Base-by-base conservation (phyloP, 2,113 vertebrate species). In the Ahaetulla prasina region DNA sequence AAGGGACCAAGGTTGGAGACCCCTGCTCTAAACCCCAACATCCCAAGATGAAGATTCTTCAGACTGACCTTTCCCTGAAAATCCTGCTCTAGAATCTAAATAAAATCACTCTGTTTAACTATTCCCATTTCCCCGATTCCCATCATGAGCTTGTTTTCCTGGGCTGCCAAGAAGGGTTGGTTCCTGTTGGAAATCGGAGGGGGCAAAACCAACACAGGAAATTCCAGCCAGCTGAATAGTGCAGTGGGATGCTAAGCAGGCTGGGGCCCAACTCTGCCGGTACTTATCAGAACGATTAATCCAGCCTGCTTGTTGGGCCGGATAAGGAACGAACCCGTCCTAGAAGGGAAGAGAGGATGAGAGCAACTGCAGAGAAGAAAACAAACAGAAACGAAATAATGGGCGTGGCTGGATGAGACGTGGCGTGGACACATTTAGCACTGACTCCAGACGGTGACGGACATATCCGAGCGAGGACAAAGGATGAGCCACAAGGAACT, bases 331-430 rank as follows among this genome's bases (percentile, higher is more conserved):
- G 30, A 92, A 96, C 96, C 96, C 95, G 95, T 97, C 96, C 96
- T 97, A 96, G 96, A 94, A 96, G 94, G 95, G 93, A 96, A 95
- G 96, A 94, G 95, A 95, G 95, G 93, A 95, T 95, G 96, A 97
- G 94, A 94, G 94, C 88, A 96, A 96, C 97, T 97, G 96, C 93
- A 92, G 96, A 97, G 96, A 95, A 97, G 96, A 97, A 95, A 96
- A 95, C 7, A 39, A 39, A 35, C 68, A 39, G 97, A 95, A 97
- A 95, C 39, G 23, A 39, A 35, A 93, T 23, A 27, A 93, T 30
- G 55, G 84, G 95, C 96, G 96, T 1, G 55, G 97, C 95, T 25
- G 92, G 94, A 93, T 96, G 96, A 93, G 89, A 94, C 91, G 90
- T 95, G 96, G 55, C 18, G 96, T 89, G 91, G 92, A 95, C 94